These are phyloP conservation scores for Xiphophorus maculatus DNA, from an alignment of 2,113 vertebrate genomes.

Conservation along the genomic window DNA sequence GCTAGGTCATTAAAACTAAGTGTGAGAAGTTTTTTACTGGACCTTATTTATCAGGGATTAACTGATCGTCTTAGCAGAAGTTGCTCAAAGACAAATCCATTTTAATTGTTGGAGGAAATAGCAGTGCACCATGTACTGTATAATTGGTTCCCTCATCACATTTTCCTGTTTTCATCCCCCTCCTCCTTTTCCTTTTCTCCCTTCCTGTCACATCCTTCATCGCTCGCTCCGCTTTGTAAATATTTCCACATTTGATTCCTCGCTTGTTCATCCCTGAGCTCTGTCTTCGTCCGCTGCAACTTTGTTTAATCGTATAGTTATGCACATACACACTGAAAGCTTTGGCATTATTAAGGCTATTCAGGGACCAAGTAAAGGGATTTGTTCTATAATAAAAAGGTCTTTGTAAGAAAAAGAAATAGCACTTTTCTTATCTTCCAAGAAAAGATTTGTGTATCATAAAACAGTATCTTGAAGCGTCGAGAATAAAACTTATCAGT, in stretches of 20 bases:
- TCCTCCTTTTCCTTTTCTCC: not conserved
- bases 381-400: not conserved
- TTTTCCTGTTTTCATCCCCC: slow-evolving; percentile 6
- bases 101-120: slow-evolving; percentile 24
- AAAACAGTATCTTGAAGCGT: not conserved
- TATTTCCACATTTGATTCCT: slow-evolving; percentile 46
- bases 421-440: not conserved
- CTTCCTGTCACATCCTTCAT: slow-evolving; percentile 27
- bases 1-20: slow-evolving; percentile 30
- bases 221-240: slow-evolving; percentile 27
- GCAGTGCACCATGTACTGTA: not conserved
- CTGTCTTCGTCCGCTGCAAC: slow-evolving; percentile 7
- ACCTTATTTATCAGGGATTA: slow-evolving; percentile 9
- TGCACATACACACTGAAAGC: not conserved
- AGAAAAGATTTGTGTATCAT: slow-evolving; percentile 7
- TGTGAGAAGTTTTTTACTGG: not conserved
- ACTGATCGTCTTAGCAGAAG: slow-evolving; percentile 17
- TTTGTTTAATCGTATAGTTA: slow-evolving; percentile 34
- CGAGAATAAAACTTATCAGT: not conserved
- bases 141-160: slow-evolving; percentile 47
- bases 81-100: slow-evolving; percentile 19
- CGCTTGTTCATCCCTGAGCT: not conserved
- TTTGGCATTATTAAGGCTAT: not conserved
- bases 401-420: not conserved
- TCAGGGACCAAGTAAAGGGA: not conserved